phyloP scores from a whole-genome alignment of 2,888 invertebrate genomes.

The Ophioninae sp. region DNA sequence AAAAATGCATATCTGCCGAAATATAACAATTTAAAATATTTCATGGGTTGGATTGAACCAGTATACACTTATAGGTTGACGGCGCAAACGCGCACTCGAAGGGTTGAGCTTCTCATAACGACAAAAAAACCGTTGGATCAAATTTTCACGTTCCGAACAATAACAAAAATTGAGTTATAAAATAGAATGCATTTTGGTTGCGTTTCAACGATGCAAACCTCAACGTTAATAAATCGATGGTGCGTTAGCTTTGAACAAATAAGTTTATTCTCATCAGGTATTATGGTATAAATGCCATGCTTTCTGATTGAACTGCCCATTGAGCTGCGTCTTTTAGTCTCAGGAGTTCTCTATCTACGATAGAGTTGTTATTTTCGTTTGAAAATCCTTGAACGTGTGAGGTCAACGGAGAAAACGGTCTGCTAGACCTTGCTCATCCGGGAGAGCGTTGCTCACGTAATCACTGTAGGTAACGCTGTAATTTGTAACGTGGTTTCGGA shows the following conservation, averaged over 20 bases:
- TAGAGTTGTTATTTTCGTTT: constrained; percentile 56
- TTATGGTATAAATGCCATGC: background rate
- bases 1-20: too few relatives aligned
- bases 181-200: too few relatives aligned
- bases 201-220: too few relatives aligned
- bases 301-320: constrained; percentile 27
- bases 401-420: constrained; percentile 51
- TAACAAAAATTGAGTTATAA: too few relatives aligned
- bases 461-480: constrained; percentile 62
- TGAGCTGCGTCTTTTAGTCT: constrained; percentile 12
- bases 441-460: constrained; percentile 63
- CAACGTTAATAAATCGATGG: background rate
- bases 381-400: constrained; percentile 53
- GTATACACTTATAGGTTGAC: too few relatives aligned
- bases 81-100: too few relatives aligned
- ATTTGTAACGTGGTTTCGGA: constrained; percentile 72
- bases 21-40: too few relatives aligned
- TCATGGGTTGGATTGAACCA: too few relatives aligned
- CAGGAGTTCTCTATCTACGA: constrained; percentile 53
- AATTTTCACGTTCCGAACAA: too few relatives aligned
- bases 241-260: background rate
- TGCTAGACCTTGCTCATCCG: constrained; percentile 46
- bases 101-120: too few relatives aligned
- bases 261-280: background rate
- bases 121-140: too few relatives aligned